Base-by-base conservation (phyloP, 2,113 vertebrate species). In the Bos taurus region DNA sequence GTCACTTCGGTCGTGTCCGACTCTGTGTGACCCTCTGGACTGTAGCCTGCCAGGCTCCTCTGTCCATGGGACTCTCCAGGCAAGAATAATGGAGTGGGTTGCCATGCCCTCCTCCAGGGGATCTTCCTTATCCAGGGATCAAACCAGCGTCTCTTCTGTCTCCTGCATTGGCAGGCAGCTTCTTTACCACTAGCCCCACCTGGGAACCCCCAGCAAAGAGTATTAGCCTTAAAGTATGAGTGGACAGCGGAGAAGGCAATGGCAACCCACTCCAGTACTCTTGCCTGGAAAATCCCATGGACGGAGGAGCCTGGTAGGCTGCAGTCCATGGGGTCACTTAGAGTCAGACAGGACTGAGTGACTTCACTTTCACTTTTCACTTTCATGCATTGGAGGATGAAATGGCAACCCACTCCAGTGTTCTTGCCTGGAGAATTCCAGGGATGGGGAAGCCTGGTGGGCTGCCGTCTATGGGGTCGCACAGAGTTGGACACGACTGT, bases 261-360 rank as follows among this genome's bases (percentile, higher is more conserved):
- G 60, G 28, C 60, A 62, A 0, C 14, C 60, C 60, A 62, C 28
- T 28, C 60, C 28, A 62, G 60, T 30, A 30, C 28, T 30, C 60
- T 62, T 62, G 28, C 6, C 28, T 62, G 28, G 60, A 30, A 62
- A 62, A 62, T 62, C 60, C 28, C 60, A 30, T 30, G 59, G 28
- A 62, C 0, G 0, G 60, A 62, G 60, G 28, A 60, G 60, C 28
- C 60, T 62, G 60, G 28, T 30, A 7, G 59, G 28, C 59, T 62
- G 59, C 59, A 62, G 59, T 62, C 59, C 28, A 30, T 7, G 59
- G 59, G 59, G 28, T 62, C 28, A 3, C 59, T 62, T 30, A 28
- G 28, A 62, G 59, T 62, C 6, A 5, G 28, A 60, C 6, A 60
- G 0, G 2, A 30, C 13, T 62, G 59, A 15, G 28, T 0, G 6